phyloP scores from a whole-genome alignment of 1,140 invertebrate genomes.

The Danaus plexippus region DNA sequence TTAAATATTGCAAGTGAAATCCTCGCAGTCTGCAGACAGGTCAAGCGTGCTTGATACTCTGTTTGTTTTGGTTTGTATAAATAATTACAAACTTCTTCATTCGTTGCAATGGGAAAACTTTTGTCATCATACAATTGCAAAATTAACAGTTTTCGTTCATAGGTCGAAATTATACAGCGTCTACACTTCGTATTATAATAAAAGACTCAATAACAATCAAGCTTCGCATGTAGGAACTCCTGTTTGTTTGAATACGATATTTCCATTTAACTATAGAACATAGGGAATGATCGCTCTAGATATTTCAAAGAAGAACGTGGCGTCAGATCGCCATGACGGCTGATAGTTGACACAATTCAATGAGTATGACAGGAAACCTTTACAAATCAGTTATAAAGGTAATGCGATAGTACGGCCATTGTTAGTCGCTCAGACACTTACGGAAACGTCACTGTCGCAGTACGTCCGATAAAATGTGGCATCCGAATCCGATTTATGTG shows the following conservation, averaged over 20 bases:
- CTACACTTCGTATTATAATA: too few species aligned
- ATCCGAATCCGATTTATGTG: neutral
- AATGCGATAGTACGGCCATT: slow-evolving; percentile 50
- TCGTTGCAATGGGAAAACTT: slow-evolving; percentile 49
- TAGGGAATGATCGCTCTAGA: too few species aligned
- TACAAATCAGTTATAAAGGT: slow-evolving; percentile 56
- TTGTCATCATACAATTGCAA: slow-evolving; percentile 17
- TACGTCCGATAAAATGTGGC: slow-evolving; percentile 8
- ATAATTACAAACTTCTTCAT: slow-evolving; percentile 54
- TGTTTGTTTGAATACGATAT: too few species aligned
- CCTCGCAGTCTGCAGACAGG: slow-evolving; percentile 15
- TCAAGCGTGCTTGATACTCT: slow-evolving; percentile 37
- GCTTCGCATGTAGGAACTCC: too few species aligned
- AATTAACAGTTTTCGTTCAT: too few species aligned
- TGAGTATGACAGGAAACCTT: slow-evolving; percentile 44
- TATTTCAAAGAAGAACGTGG: too few species aligned
- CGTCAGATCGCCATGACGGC: slow-evolving; percentile 19
- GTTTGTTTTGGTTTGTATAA: slow-evolving; percentile 49
- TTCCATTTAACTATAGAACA: too few species aligned
- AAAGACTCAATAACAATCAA: too few species aligned
- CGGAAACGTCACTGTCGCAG: slow-evolving; percentile 59
- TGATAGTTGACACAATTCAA: slow-evolving; percentile 42
- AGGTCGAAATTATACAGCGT: too few species aligned
- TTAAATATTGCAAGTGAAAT: too few species aligned
- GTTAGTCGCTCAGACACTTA: slow-evolving; percentile 48